Base-by-base conservation (phyloP, 2,888 invertebrate species). In the Pachymerium ferrugineum region DNA sequence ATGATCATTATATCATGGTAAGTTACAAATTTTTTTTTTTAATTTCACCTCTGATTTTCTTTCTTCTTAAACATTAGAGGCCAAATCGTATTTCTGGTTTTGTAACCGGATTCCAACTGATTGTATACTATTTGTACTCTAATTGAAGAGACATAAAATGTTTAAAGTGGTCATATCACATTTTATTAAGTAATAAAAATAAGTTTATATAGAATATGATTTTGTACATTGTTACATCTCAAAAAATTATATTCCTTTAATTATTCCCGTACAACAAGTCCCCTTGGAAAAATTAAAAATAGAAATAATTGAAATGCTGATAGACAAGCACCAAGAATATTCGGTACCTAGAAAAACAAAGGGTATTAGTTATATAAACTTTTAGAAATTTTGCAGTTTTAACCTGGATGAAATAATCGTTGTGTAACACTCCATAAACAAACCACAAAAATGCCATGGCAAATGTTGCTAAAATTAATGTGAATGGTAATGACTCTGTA, bases 41-140 rank as follows among this genome's bases (percentile, higher is more conserved):
- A 1, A 38, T 54, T 5, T 54, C 5, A 19, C 16, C 5, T n/a
- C 10, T 54, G 47, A n/a, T 62, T 25, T 28, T 28, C 12, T 1
- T 62, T 38, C n/a, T n/a, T n/a, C n/a, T n/a, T n/a, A n/a, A n/a
- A 38, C 28, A 14, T 0, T 14, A 62, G 62, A 62, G 62, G 14
- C 28, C 62, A 12, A 62, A 62, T 62, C 25, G 62, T 62, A 62
- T 62, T 25, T 25, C 62, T 62, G 62, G 62, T 28, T 0, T 25
- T 25, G 62, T 62, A 10, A 28, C 62, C 0, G 62, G 62, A 12
- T 62, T 62, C 28, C 62, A 62, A 62, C 28, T 62, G 28, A 12
- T 62, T 62, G 62, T 62, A 25, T 62, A 62, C 28, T 62, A 62
- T 28, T 1, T 62, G n/a, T 62, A 62, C 28, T 62, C 62, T 62